Percentiles rank a stretch among this genome's conserved stretches.
Evolutionary conservation across 2,113 vertebrate genomes (phyloP).

Genomic region (Vicugna pacos): DNA sequence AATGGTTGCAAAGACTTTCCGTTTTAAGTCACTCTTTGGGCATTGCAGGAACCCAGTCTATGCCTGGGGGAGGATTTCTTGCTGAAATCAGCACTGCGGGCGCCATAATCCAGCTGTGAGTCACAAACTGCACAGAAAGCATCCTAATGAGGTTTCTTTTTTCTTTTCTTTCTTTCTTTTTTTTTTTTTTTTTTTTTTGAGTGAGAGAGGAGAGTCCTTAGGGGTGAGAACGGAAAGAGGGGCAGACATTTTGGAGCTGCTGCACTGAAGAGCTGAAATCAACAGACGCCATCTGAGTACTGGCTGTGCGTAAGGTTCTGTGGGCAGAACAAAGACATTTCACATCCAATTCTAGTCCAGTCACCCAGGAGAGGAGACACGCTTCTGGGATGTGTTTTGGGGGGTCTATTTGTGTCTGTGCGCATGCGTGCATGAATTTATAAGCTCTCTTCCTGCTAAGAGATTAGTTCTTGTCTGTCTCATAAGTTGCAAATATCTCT

Average conservation of each 20-base stretch:
- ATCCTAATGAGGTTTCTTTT: conserved; percentile 54
- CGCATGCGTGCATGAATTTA: not conserved
- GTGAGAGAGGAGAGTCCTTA: not conserved
- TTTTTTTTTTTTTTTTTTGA: conserved; percentile 18
- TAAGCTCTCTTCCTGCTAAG: not conserved
- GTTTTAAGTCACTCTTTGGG: not conserved
- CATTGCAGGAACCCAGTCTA: not conserved
- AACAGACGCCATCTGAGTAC: not conserved
- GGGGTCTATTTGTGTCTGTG: not conserved
- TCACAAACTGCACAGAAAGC: conserved; percentile 63
- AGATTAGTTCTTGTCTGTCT: not conserved
- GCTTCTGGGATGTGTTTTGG: not conserved
- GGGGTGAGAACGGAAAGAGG: not conserved
- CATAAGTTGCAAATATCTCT: not conserved
- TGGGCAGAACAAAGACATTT: not conserved
- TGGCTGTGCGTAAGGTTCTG: not conserved
- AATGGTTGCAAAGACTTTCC: not conserved
- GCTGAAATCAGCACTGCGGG: conserved; percentile 50
- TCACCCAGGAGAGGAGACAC: not conserved
- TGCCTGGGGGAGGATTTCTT: not conserved
- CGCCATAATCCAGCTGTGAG: conserved; percentile 36
- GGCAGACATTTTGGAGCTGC: not conserved
- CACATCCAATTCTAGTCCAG: not conserved
- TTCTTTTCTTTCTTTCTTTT: conserved; percentile 45
- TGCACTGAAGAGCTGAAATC: not conserved